A percentile compares a stretch with the other conserved stretches of the same genome.
These are phyloP conservation scores for Coecobrya sp. DNA, from an alignment of 2,888 invertebrate species.

Conservation along the genomic window DNA sequence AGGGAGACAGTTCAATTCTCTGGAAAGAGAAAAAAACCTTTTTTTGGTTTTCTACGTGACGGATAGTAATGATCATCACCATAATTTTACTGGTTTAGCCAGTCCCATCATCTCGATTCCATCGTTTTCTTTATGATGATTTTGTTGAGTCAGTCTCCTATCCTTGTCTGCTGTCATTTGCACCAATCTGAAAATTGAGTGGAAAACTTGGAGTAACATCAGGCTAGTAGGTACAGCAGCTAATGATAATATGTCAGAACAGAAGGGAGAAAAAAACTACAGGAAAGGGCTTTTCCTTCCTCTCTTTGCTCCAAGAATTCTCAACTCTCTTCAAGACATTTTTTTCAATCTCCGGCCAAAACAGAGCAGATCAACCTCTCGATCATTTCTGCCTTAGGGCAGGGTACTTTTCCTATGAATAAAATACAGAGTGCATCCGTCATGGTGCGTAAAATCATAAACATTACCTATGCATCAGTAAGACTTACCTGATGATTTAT, in stretches of 20 bases:
- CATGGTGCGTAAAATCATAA: not conserved
- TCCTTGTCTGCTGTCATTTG: not conserved
- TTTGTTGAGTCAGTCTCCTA: not conserved
- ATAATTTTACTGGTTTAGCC: not conserved
- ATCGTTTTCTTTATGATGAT: not conserved
- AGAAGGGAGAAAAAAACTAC: not conserved
- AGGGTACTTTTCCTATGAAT: slow-evolving; percentile 29
- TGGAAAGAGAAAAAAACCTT: not conserved
- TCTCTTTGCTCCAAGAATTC: not conserved
- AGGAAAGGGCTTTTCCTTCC: slow-evolving; percentile 43
- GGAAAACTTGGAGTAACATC: slow-evolving; percentile 8
- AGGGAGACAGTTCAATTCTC: not conserved
- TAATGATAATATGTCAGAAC: not conserved
- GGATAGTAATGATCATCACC: not conserved
- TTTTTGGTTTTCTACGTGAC: not conserved
- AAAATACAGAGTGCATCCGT: not conserved
- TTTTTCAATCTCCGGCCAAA: slow-evolving; percentile 28
- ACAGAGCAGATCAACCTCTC: not conserved
- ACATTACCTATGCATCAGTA: not conserved
- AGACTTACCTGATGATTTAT: slow-evolving; percentile 35
- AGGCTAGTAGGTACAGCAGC: not conserved
- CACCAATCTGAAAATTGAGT: not conserved
- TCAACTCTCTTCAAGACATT: not conserved
- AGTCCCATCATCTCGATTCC: not conserved
- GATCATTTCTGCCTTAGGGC: not conserved